Percentiles rank a stretch among this genome's conserved stretches.
phyloP scores from a whole-genome alignment of 2,113 vertebrate species.

The Nicator chloris region DNA sequence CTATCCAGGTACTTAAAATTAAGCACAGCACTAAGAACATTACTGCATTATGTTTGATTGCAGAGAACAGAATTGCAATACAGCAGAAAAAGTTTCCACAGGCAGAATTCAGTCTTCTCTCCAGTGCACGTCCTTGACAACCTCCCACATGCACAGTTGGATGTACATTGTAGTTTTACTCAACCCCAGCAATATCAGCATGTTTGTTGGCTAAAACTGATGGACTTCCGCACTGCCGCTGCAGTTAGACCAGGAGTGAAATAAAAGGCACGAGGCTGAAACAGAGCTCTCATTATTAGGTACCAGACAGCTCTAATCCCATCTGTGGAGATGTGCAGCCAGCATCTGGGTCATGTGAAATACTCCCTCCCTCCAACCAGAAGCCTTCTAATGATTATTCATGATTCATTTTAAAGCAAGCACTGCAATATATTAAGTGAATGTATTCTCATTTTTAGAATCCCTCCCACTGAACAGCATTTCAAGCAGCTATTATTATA shows the following conservation, averaged over 20 bases:
- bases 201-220: not conserved
- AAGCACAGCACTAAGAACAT: not conserved
- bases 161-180: not conserved
- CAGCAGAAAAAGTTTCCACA: not conserved
- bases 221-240: not conserved
- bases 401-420: conserved; percentile 15
- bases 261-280: not conserved
- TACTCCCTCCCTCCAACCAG: not conserved
- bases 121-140: fast-evolving
- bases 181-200: not conserved
- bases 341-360: conserved; percentile 26
- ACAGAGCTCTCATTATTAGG: not conserved
- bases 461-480: not conserved
- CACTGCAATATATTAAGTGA: not conserved
- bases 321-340: not conserved
- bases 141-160: not conserved
- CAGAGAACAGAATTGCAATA: not conserved
- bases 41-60: not conserved
- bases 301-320: not conserved
- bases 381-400: conserved; percentile 20
- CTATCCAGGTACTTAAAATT: not conserved
- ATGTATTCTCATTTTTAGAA: not conserved
- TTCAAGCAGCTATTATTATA: not conserved
- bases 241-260: not conserved
- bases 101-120: not conserved